phyloP scores from a whole-genome alignment of 1,140 invertebrate genomes.

The Drosophila ananassae region DNA sequence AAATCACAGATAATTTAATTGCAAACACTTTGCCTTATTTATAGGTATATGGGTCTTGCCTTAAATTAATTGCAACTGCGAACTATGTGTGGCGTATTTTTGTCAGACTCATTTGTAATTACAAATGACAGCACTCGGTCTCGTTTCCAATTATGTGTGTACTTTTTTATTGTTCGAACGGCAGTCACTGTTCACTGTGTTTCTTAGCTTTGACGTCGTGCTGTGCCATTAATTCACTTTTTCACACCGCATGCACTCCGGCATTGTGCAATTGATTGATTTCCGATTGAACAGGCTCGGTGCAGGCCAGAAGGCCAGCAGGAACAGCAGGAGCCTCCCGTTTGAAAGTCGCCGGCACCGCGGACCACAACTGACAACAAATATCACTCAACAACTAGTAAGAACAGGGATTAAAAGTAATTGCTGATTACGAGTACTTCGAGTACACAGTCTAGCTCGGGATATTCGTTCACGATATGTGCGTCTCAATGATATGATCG shows the following conservation, averaged over 20 bases:
- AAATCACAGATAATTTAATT: slow-evolving; percentile 81
- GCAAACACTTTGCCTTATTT: slow-evolving; percentile 53
- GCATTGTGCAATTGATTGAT: slow-evolving; percentile 71
- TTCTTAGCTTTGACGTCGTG: slow-evolving; percentile 49
- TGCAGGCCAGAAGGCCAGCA: too few relatives aligned
- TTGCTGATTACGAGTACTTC: slow-evolving; percentile 12
- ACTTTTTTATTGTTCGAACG: slow-evolving; percentile 14
- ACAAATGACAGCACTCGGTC: slow-evolving; percentile 63
- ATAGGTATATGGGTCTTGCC: slow-evolving; percentile 37
- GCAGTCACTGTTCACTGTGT: slow-evolving; percentile 4
- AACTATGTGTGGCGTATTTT: slow-evolving; percentile 34
- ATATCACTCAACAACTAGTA: slow-evolving; percentile 17
- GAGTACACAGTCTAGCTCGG: too few relatives aligned
- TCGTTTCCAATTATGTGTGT: slow-evolving; percentile 7
- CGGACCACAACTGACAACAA: slow-evolving; percentile 12
- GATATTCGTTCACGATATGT: slow-evolving; percentile 28
- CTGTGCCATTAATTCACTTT: slow-evolving; percentile 74
- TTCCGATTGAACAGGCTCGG: slow-evolving; percentile 55
- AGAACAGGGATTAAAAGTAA: slow-evolving; percentile 26
- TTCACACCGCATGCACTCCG: slow-evolving; percentile 65
- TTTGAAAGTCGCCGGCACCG: slow-evolving; percentile 20
- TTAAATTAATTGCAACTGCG: slow-evolving; percentile 47
- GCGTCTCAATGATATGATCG: slow-evolving; percentile 38
- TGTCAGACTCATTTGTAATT: slow-evolving; percentile 65
- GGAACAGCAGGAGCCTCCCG: slow-evolving; percentile 1